Evolutionary conservation across 2,113 vertebrate genomes (phyloP), one percentile per base, ranked within the genome.

Genomic region (Probosciger aterrimus): DNA sequence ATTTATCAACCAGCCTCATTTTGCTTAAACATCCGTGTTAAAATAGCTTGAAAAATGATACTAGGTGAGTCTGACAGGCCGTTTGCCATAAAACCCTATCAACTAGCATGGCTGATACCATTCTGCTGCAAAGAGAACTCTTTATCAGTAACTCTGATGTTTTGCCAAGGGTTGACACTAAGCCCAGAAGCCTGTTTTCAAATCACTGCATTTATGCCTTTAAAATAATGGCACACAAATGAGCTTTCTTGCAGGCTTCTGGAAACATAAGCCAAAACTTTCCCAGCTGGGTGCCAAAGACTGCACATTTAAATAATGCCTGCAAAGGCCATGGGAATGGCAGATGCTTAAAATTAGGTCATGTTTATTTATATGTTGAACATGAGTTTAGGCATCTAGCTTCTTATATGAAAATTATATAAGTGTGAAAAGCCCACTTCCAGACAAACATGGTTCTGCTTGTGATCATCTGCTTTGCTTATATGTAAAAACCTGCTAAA

Each of bases 321-420:
- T 93, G 35, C 41, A 68, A 85, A 89, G 62, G 57, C 73, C 39
- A 57, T 69, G 86, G 80, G 88, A 95, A 91, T 89, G 70, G 84
- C 44, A 85, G 87, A 82, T 91, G 67, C 84, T 94, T 90, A 65
- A 92, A 92, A 91, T 76, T 41, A 80, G 60, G 84, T 41, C 78
- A 73, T 89, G 74, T 91, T 97, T 96, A 87, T 93, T 94, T 88
- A 91, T 85, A 74, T 47, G n/a, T 70, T 76, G 67, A 87, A 87
- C 86, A 85, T 62, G 74, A 25, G n/a, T 89, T 82, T 91, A 89
- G 78, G n/a, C 89, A 90, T 64, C 84, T 69, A 80, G 27, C 39
- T 91, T 95, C 70, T 84, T 59, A 73, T 65, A 37, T 79, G 87
- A 91, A 95, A 94, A 92, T 87, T 30, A 85, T 23, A 12, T 41